Evolutionary conservation across 1,140 invertebrate species (phyloP).

Genomic region (Periplaneta americana): DNA sequence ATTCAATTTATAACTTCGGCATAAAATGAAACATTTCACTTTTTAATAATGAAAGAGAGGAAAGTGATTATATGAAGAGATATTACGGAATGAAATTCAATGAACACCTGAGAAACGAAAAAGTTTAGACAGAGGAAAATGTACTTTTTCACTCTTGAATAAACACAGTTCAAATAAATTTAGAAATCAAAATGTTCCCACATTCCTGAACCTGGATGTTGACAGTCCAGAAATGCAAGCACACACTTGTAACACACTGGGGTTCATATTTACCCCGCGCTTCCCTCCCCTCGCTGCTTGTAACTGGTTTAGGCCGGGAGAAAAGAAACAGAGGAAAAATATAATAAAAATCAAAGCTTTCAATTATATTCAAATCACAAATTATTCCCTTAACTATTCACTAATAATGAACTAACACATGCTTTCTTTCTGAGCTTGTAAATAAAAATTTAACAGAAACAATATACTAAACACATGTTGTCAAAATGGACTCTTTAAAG

Average conservation of each 20-base stretch:
- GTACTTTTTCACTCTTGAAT: no score
- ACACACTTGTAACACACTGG: not conserved
- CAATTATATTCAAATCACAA: not conserved
- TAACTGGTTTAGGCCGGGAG: slow-evolving; percentile 2
- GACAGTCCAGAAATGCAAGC: not conserved
- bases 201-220: not conserved
- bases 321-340: not conserved
- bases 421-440: not conserved
- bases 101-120: no score
- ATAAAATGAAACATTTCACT: no score
- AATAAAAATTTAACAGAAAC: not conserved
- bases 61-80: no score
- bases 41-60: no score
- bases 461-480: no score
- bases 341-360: not conserved
- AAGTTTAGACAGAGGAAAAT: no score
- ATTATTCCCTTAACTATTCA: not conserved
- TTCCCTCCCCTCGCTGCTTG: slow-evolving; percentile 6
- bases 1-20: no score
- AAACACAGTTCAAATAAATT: no score
- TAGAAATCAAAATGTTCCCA: no score
- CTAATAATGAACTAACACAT: not conserved
- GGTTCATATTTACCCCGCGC: slow-evolving; percentile 15
- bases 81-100: no score
- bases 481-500: no score